These are phyloP conservation scores for Macroramphosus scolopax DNA, from an alignment of 2,797 vertebrate species.

Conservation along the genomic window DNA sequence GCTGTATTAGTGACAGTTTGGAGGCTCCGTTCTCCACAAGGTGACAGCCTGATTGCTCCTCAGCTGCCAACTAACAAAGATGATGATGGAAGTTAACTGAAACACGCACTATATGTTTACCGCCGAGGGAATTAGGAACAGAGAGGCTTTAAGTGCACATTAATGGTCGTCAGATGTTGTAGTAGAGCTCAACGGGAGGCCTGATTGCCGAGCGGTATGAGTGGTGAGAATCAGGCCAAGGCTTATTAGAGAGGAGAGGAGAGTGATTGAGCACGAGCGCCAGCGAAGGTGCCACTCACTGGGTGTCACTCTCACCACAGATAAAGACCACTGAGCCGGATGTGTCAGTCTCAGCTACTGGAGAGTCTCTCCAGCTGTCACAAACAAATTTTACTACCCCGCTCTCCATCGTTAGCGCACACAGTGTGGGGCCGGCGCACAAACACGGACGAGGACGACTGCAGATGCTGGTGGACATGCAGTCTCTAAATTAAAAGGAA, in stretches of 20 bases:
- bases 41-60: constrained; percentile 38
- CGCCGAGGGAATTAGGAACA: constrained; percentile 28
- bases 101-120: constrained; percentile 17
- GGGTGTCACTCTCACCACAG: constrained; percentile 45
- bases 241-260: constrained; percentile 41
- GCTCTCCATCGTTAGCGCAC: constrained; percentile 6
- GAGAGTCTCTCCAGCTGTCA: constrained; percentile 54
- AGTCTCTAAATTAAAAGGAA: too few relatives aligned
- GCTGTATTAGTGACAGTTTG: constrained; percentile 50
- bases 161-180: constrained; percentile 20
- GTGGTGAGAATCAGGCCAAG: constrained; percentile 38
- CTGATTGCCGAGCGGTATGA: too few relatives aligned
- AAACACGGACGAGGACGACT: too few relatives aligned
- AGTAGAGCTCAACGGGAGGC: constrained; percentile 42
- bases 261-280: constrained; percentile 26
- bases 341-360: constrained; percentile 42
- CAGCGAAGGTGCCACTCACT: constrained; percentile 53
- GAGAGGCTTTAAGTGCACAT: constrained; percentile 16
- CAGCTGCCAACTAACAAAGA: constrained; percentile 8
- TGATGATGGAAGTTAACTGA: constrained; percentile 24
- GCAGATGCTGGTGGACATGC: too few relatives aligned
- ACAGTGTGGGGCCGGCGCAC: background rate
- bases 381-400: constrained; percentile 36
- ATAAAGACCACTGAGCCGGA: constrained; percentile 55
- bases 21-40: constrained; percentile 20